Base-by-base conservation (phyloP, 2,113 vertebrate genomes). In the Todiramphus chloris region DNA sequence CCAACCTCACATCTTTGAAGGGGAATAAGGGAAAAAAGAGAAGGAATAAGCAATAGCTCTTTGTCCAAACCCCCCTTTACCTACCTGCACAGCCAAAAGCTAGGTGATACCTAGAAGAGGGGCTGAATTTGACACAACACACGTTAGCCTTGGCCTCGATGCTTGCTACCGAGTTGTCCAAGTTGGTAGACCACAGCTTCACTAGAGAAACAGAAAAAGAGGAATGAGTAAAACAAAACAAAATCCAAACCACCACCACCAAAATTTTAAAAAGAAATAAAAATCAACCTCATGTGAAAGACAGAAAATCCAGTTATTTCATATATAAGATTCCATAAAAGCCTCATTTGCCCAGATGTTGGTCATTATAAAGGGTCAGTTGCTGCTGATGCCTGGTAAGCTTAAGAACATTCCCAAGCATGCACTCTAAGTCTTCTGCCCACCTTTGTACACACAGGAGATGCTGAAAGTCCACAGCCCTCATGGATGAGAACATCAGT, bases 111-210 rank as follows among this genome's bases (percentile, higher is more conserved):
- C 99, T 98, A 72, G 99, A 99, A 33, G 99, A 98, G 2, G 99
- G 99, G 90, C 99, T 99, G 98, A 99, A 99, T 96, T 99, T 99
- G 70, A 99, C 99, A 97, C 99, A 99, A 97, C 99, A 99, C 80
- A 99, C 99, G 1, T 99, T 99, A 68, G 99, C 99, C 96, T 99
- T 99, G 69, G 99, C 99, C 96, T 99, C 99, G 46, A 99, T 99
- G 97, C 99, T 99, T 64, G 99, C 99, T 75, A 99, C 99, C 0
- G 99, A 99, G 97, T 99, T 99, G 98, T 99, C 99, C 79, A 99
- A 97, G 97, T 99, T 99, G 89, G 99, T 99, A 60, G 99, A 99
- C 99, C 99, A 99, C 78, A 99, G 97, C 93, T 99, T 99, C 87
- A 99, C 99, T 99, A 97, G 56, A 82, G 66, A 96, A 97, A 97